Percentiles rank a stretch among this genome's conserved stretches.
phyloP scores from a whole-genome alignment of 2,797 vertebrate species.

The Phaenicophaeus curvirostris region DNA sequence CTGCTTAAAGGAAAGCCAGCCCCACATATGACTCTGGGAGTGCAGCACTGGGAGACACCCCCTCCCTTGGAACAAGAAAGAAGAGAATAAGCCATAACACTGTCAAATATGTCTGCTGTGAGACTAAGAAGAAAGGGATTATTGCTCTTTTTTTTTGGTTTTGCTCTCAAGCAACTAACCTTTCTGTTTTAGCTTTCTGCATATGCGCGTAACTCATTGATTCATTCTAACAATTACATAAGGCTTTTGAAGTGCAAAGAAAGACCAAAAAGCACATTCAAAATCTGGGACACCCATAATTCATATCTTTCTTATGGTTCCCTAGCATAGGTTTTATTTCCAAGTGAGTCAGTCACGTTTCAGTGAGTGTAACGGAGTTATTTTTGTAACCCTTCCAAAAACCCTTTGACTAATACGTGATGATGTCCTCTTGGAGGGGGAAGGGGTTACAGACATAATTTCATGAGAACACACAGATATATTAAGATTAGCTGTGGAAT shows the following conservation, averaged over 20 bases:
- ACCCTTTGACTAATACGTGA: background rate
- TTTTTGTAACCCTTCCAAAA: constrained; percentile 40
- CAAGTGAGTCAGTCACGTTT: constrained; percentile 1
- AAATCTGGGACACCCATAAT: constrained; percentile 19
- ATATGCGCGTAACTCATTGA: constrained; percentile 34
- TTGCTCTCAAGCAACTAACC: constrained; percentile 17
- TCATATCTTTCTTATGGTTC: constrained; percentile 9
- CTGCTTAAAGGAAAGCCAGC: background rate
- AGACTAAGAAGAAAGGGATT: background rate
- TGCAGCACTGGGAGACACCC: fast-evolving
- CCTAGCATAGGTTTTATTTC: constrained; percentile 26
- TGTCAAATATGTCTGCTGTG: background rate
- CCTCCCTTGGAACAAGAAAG: background rate
- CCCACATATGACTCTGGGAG: background rate
- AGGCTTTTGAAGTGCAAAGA: constrained; percentile 50
- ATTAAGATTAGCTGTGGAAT: background rate
- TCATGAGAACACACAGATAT: background rate
- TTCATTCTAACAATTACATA: constrained; percentile 52
- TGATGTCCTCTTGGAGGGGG: background rate
- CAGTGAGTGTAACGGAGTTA: background rate
- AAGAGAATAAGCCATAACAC: background rate
- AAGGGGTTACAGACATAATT: background rate
- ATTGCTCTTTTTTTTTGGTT: background rate
- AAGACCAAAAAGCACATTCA: constrained; percentile 18
- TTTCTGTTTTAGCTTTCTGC: constrained; percentile 23